Conservation (phyloP, 1,140 invertebrate genomes). For the Macrobrachium rosenbergii region DNA sequence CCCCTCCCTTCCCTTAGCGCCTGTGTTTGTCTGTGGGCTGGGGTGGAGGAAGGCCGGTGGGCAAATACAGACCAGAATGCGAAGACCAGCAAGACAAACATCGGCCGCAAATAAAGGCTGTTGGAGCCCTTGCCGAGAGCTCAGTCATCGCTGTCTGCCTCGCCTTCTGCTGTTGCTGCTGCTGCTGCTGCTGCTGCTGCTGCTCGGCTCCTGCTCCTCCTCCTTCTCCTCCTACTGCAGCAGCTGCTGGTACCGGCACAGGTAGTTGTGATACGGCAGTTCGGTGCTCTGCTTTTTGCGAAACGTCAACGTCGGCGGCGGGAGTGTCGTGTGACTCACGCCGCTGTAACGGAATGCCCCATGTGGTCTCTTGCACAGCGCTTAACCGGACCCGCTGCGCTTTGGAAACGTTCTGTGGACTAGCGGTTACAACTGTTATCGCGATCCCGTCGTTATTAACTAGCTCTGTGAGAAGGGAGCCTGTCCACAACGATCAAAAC, state of each 20-base stretch:
- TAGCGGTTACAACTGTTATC: too few species aligned
- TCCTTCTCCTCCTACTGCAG: constrained; percentile 1
- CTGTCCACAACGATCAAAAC: too few species aligned
- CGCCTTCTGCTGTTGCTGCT: constrained; percentile 12
- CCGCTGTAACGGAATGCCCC: too few species aligned
- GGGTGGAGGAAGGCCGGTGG: constrained; percentile 40
- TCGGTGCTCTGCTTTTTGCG: too few species aligned
- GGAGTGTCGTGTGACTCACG: too few species aligned
- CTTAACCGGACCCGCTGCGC: too few species aligned
- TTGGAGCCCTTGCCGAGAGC: constrained; percentile 23
- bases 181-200: constrained; percentile 9
- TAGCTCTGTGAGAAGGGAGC: too few species aligned
- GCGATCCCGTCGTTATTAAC: too few species aligned
- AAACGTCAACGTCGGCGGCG: too few species aligned
- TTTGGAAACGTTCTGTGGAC: too few species aligned
- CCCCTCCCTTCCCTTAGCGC: constrained; percentile 13
- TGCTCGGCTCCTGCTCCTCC: not conserved
- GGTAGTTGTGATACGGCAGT: not conserved
- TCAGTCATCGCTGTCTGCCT: constrained; percentile 27
- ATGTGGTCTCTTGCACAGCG: too few species aligned
- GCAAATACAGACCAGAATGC: constrained; percentile 46
- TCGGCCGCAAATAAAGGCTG: constrained; percentile 43
- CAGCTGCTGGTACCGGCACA: not conserved
- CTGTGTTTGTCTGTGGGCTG: constrained; percentile 42
- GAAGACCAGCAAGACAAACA: constrained; percentile 51